Evolutionary conservation across 2,113 vertebrate species (phyloP).

Genomic region (Catagonus wagneri): DNA sequence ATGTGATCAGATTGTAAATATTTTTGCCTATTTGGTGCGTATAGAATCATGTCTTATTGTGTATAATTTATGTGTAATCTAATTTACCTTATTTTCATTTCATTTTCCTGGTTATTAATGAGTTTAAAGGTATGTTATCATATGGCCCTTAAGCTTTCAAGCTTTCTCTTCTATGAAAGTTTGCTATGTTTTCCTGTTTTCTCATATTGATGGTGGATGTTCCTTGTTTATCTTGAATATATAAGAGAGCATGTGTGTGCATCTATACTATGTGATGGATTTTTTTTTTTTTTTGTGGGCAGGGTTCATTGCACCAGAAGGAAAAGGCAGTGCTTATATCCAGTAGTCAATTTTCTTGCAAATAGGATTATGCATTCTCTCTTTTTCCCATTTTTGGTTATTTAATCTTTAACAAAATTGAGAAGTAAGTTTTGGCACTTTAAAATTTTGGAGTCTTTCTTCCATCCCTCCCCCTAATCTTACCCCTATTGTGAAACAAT

Average conservation of each 20-base stretch:
- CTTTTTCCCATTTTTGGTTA: not conserved
- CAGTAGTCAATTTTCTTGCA: not conserved
- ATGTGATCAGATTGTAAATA: not conserved
- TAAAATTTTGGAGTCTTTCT: not conserved
- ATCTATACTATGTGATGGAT: not conserved
- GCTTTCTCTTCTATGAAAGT: not conserved
- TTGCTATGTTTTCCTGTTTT: not conserved
- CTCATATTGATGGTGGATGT: not conserved
- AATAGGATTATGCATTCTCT: not conserved
- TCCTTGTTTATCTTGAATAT: not conserved
- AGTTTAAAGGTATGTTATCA: not conserved
- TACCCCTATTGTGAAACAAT: not conserved
- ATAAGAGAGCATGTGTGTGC: not conserved
- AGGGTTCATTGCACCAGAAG: not conserved
- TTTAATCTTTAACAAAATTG: conserved; percentile 36
- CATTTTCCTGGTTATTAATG: not conserved
- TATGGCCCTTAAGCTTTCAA: not conserved
- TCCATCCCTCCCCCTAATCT: not conserved
- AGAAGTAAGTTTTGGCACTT: conserved; percentile 3
- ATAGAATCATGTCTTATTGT: not conserved
- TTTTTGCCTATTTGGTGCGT: not conserved
- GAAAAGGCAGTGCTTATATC: not conserved
- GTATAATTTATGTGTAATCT: not conserved
- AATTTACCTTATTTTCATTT: not conserved
- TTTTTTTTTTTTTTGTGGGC: not conserved